Conservation (phyloP, 2,888 invertebrate genomes). For the Andrena haemorrhoa region DNA sequence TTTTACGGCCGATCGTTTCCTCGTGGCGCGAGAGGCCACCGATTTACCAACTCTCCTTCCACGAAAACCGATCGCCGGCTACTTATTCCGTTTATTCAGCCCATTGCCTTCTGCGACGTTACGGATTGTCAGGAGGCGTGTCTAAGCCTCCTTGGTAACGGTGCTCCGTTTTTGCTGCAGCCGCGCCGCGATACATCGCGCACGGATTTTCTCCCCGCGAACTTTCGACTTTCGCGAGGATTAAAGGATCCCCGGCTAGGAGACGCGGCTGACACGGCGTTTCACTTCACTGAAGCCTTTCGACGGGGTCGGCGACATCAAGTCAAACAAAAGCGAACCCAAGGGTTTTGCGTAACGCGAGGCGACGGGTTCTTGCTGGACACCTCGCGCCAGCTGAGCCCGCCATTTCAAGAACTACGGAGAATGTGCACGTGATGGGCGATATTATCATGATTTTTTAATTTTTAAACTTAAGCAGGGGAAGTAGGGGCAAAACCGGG, state of each 20-base stretch:
- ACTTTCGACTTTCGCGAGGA: conserved; percentile 38
- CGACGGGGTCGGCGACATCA: conserved; percentile 23
- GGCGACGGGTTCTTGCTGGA: too few relatives aligned
- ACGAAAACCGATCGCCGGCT: conserved; percentile 65
- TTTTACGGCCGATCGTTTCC: conserved; percentile 64
- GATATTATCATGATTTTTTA: too few relatives aligned
- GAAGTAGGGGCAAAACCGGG: too few relatives aligned
- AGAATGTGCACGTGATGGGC: too few relatives aligned
- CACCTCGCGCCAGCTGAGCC: too few relatives aligned
- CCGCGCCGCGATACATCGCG: background rate
- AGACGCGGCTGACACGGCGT: conserved; percentile 28
- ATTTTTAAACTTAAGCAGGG: too few relatives aligned
- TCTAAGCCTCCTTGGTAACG: conserved; percentile 30
- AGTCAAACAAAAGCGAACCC: conserved; percentile 36
- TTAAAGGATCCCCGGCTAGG: conserved; percentile 10
- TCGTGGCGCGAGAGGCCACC: conserved; percentile 47
- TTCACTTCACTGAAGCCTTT: conserved; percentile 24
- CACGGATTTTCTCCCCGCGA: conserved; percentile 31
- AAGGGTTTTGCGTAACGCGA: conserved; percentile 36
- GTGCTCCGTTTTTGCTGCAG: conserved; percentile 41
- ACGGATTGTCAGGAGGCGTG: conserved; percentile 50
- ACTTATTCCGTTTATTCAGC: conserved; percentile 56
- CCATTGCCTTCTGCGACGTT: conserved; percentile 43
- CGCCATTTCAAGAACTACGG: too few relatives aligned
- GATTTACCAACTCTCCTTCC: conserved; percentile 61